These are phyloP conservation scores for Dromaius novaehollandiae DNA, from an alignment of 2,113 vertebrate genomes.

Conservation along the genomic window DNA sequence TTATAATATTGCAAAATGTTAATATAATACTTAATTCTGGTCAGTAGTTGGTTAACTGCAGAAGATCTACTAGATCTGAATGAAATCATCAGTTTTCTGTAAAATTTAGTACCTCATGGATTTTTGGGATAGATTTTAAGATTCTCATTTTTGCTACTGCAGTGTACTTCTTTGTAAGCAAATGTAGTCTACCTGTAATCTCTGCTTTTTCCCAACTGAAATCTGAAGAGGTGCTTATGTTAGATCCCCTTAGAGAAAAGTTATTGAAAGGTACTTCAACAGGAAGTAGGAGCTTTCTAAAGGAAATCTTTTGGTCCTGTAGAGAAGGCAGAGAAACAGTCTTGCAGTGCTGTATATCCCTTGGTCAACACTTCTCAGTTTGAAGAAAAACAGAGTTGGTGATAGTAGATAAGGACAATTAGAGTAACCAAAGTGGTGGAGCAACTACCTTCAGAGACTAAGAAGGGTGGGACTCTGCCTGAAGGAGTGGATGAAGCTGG, in stretches of 20 bases:
- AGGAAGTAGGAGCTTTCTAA: not conserved
- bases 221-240: not conserved
- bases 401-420: not conserved
- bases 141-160: not conserved
- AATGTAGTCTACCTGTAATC: not conserved
- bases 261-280: not conserved
- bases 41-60: not conserved
- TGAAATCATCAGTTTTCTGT: not conserved
- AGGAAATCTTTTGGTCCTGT: no score
- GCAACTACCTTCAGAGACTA: not conserved
- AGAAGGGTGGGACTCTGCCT: not conserved
- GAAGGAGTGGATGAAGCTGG: not conserved
- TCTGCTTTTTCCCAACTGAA: not conserved
- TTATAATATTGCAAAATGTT: not conserved
- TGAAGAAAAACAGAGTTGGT: not conserved
- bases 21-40: not conserved
- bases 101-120: not conserved
- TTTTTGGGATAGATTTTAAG: not conserved
- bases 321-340: not conserved
- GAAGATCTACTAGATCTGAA: not conserved
- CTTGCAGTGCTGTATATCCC: not conserved
- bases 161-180: not conserved
- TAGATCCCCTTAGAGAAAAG: not conserved
- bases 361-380: not conserved
- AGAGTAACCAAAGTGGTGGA: not conserved